Conservation (phyloP, 2,888 invertebrate species). For the Megamerina dolium region DNA sequence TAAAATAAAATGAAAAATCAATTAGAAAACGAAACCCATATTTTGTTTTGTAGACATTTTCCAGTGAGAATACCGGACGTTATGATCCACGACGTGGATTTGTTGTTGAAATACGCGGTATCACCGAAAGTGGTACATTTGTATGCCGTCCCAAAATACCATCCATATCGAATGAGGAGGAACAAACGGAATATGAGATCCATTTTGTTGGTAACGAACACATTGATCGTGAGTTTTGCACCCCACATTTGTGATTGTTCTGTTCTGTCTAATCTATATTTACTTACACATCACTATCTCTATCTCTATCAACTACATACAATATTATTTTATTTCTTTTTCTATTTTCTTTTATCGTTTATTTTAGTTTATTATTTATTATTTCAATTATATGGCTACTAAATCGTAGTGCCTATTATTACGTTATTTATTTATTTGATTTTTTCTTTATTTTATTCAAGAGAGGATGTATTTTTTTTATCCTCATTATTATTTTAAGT, state of each 20-base stretch:
- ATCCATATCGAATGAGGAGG: conserved; percentile 35
- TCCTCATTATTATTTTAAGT: no score
- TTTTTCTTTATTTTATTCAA: no score
- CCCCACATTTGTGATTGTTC: conserved; percentile 49
- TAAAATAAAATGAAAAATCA: no score
- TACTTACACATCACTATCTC: no score
- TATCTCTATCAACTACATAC: not conserved
- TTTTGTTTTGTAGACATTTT: conserved; percentile 37
- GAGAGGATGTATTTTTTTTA: no score
- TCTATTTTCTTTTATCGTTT: conserved; percentile 4
- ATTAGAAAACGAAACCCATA: no score
- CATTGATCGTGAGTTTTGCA: conserved; percentile 48
- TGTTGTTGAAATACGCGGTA: conserved; percentile 38
- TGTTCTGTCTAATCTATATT: conserved; percentile 31
- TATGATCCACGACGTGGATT: conserved; percentile 45
- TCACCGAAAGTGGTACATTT: conserved; percentile 41
- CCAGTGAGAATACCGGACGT: conserved; percentile 37
- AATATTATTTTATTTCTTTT: not conserved
- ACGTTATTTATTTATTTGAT: no score
- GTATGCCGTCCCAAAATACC: conserved; percentile 40
- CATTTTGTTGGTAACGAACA: conserved; percentile 43
- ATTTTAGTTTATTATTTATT: conserved; percentile 1
- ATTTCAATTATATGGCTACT: no score
- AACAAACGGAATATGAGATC: conserved; percentile 29
- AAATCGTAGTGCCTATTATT: no score